These are phyloP conservation scores for Ostrea edulis DNA, from an alignment of 1,140 invertebrate genomes.

Conservation along the genomic window DNA sequence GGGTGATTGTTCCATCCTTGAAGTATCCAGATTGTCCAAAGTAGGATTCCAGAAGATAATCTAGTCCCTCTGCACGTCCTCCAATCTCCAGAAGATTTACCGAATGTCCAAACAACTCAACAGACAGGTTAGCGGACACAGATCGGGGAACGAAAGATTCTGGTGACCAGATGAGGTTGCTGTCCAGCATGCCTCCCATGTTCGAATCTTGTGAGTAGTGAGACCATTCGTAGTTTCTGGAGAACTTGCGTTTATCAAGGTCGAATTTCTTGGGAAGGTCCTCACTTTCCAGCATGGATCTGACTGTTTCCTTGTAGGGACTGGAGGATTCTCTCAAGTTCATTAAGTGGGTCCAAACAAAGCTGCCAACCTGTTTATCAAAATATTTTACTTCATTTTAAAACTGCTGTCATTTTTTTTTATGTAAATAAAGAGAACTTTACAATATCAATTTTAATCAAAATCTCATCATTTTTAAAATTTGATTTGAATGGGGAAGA, in stretches of 20 bases:
- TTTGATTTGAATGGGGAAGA: too few relatives aligned
- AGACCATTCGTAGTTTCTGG: slow-evolving; percentile 87
- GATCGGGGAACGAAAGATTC: slow-evolving; percentile 92
- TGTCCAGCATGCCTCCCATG: slow-evolving; percentile 70
- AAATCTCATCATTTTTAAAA: too few relatives aligned
- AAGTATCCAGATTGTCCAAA: slow-evolving; percentile 81
- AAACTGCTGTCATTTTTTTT: background rate
- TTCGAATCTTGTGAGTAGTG: slow-evolving; percentile 72
- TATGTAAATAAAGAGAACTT: too few relatives aligned
- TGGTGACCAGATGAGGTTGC: slow-evolving; percentile 90
- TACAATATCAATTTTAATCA: too few relatives aligned
- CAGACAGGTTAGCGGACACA: slow-evolving; percentile 88
- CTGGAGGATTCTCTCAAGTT: slow-evolving; percentile 92
- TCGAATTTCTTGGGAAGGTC: slow-evolving; percentile 88
- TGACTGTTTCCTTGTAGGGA: slow-evolving; percentile 89
- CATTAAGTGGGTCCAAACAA: slow-evolving; percentile 94
- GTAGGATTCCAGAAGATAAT: slow-evolving; percentile 89
- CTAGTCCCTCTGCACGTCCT: slow-evolving; percentile 91
- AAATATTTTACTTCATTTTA: background rate
- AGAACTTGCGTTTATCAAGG: slow-evolving; percentile 91
- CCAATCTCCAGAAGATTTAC: slow-evolving; percentile 93
- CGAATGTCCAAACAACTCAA: slow-evolving; percentile 91
- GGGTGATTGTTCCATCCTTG: slow-evolving; percentile 49
- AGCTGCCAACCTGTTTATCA: slow-evolving; percentile 87
- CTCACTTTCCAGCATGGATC: slow-evolving; percentile 88